These are phyloP conservation scores for Leptinotarsa undecemlineata DNA, from an alignment of 1,140 invertebrate genomes.

Conservation along the genomic window DNA sequence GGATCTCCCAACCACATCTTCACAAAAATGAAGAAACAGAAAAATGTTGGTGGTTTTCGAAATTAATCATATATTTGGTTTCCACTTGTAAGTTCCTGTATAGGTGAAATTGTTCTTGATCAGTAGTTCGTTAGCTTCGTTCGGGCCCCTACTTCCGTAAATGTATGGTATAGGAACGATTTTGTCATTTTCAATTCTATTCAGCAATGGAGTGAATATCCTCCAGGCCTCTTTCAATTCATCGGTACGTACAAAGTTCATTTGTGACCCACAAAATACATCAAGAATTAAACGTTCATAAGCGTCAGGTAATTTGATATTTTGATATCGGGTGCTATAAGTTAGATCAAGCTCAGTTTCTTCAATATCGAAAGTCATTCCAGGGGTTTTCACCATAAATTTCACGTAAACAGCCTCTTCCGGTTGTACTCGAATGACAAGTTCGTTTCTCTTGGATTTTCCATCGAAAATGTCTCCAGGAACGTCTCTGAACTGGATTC, in stretches of 20 bases:
- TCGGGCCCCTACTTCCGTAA: constrained; percentile 86
- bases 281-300: constrained; percentile 97
- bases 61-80: constrained; percentile 32
- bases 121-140: constrained; percentile 83
- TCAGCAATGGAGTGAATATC: constrained; percentile 95
- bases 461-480: constrained; percentile 95
- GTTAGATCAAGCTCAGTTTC: constrained; percentile 98
- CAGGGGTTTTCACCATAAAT: constrained; percentile 97
- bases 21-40: not conserved
- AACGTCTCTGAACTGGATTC: constrained; percentile 96
- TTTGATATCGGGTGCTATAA: constrained; percentile 88
- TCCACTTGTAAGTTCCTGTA: constrained; percentile 96
- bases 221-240: constrained; percentile 97
- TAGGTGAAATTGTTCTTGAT: constrained; percentile 86
- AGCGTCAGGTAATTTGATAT: constrained; percentile 90
- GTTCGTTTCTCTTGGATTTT: constrained; percentile 90
- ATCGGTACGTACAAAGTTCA: constrained; percentile 97
- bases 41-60: not conserved
- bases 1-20: too few relatives aligned
- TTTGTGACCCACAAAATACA: constrained; percentile 96
- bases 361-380: constrained; percentile 94
- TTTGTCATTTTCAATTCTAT: constrained; percentile 82
- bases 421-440: constrained; percentile 97
- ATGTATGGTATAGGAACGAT: constrained; percentile 82
- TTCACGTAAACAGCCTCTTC: constrained; percentile 98